A percentile compares a stretch with the other conserved stretches of the same genome.
Evolutionary conservation across 2,113 vertebrate genomes (phyloP).

Genomic region (Galemys pyrenaicus): DNA sequence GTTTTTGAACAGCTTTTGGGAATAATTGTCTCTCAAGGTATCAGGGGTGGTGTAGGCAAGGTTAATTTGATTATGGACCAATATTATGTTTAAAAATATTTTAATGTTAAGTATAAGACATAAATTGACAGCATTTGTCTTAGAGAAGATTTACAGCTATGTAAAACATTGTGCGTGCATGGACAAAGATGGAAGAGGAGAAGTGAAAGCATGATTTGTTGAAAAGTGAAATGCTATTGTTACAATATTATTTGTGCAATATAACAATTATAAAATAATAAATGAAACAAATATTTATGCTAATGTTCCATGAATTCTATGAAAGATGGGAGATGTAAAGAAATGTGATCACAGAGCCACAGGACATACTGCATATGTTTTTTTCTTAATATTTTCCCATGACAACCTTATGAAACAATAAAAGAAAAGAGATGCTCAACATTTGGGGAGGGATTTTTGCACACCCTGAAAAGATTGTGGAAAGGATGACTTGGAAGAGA

Average conservation of each 20-base stretch:
- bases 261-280: not conserved
- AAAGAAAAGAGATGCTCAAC: not conserved
- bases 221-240: not conserved
- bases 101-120: not conserved
- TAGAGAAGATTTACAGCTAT: not conserved
- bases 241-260: not conserved
- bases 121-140: slow-evolving; percentile 9
- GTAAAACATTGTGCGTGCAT: not conserved
- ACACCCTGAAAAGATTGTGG: not conserved
- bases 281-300: not conserved
- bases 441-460: not conserved
- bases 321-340: not conserved
- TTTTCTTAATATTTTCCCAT: not conserved
- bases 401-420: not conserved
- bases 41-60: not conserved
- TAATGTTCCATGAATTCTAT: not conserved
- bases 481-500: not conserved
- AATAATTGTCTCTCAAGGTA: not conserved
- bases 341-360: not conserved
- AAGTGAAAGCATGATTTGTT: not conserved
- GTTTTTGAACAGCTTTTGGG: not conserved
- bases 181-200: not conserved
- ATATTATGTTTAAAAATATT: not conserved
- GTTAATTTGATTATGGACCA: not conserved
- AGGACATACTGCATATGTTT: not conserved